Evolutionary conservation across 2,113 vertebrate genomes (phyloP).

Genomic region (Centrocercus urophasianus): DNA sequence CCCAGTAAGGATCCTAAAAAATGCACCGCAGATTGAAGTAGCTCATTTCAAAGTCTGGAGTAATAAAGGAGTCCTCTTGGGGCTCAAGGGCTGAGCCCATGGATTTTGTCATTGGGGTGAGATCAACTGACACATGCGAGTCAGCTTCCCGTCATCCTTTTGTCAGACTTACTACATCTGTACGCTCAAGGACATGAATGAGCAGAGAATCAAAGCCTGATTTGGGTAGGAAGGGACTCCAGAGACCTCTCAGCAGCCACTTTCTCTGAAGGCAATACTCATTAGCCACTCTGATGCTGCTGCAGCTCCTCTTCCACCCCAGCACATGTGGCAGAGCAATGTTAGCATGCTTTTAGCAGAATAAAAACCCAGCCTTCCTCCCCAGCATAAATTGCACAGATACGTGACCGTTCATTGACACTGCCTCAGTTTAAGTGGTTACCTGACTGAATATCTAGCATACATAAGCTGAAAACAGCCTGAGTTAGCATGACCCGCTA

Average conservation of each 20-base stretch:
- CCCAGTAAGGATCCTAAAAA: not conserved
- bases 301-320: not conserved
- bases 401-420: not conserved
- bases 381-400: not conserved
- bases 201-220: not conserved
- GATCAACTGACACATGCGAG: not conserved
- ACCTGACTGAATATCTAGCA: not conserved
- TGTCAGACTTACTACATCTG: constrained; percentile 30
- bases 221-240: not conserved
- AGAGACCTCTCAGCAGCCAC: constrained; percentile 12
- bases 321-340: not conserved
- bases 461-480: not conserved
- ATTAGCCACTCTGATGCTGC: not conserved
- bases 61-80: not conserved
- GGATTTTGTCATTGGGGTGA: constrained; percentile 23
- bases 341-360: constrained; percentile 2
- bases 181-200: not conserved
- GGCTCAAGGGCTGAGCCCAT: not conserved
- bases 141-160: constrained; percentile 5
- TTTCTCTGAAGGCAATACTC: not conserved
- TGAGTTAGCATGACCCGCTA: not conserved
- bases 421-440: not conserved
- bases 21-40: not conserved
- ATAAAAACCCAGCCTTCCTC: not conserved
- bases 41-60: not conserved